Evolutionary conservation across 35 echinoderm and acorn worm genomes (phyloP).

Genomic region (Stichopus chloronotus): DNA sequence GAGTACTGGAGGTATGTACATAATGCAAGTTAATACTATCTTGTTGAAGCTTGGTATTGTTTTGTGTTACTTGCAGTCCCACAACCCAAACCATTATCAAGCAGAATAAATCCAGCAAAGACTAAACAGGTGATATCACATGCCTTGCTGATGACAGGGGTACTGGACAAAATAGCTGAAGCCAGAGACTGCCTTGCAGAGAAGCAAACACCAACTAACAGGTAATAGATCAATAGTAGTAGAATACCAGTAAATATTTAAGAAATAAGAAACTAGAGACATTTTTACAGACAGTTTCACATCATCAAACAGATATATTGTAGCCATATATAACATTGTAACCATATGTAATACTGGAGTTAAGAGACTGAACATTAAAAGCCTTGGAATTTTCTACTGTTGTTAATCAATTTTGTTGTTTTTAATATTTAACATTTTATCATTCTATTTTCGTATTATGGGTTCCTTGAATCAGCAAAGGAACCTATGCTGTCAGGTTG

Average conservation of each 20-base stretch:
- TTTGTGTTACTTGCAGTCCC: constrained; percentile 63
- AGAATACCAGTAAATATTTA: neutral
- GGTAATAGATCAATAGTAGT: constrained; percentile 27
- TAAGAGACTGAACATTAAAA: no score
- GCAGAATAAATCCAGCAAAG: constrained; percentile 90
- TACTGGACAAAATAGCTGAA: constrained; percentile 91
- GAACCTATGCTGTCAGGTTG: no score
- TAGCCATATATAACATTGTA: no score
- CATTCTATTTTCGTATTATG: no score
- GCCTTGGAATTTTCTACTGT: no score
- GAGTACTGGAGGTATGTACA: no score
- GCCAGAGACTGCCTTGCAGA: constrained; percentile 68
- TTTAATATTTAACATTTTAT: no score
- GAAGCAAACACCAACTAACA: constrained; percentile 62
- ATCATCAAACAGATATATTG: neutral
- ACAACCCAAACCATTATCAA: constrained; percentile 87
- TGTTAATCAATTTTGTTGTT: no score
- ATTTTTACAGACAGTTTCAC: neutral
- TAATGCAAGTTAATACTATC: no score
- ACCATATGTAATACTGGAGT: no score
- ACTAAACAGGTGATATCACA: constrained; percentile 80
- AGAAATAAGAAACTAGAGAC: neutral
- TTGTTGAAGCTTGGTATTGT: neutral
- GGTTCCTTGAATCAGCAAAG: no score
- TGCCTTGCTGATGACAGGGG: constrained; percentile 81